phyloP scores from a whole-genome alignment of 2,888 invertebrate species.

The Piscicola geometra region DNA sequence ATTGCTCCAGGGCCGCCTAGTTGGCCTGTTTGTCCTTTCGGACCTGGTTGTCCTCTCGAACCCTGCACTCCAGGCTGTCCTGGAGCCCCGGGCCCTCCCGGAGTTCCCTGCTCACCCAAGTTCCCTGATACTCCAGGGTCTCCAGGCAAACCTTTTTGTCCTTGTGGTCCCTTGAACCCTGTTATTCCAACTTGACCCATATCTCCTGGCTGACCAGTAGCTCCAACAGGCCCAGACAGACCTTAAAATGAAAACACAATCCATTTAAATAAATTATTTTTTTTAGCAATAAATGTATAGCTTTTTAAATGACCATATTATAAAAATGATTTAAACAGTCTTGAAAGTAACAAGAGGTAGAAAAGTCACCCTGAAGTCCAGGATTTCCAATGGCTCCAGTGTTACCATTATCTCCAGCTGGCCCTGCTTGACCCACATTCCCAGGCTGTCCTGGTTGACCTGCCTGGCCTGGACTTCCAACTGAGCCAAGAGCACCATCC shows the following conservation, averaged over 20 bases:
- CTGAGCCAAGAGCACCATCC: conserved; percentile 29
- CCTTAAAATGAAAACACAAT: conserved; percentile 1
- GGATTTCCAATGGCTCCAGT: conserved; percentile 13
- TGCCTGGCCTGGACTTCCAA: conserved; percentile 34
- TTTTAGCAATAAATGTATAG: too few species aligned
- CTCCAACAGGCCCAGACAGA: background rate
- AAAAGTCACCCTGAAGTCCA: background rate
- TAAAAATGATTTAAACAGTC: background rate
- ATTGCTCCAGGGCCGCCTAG: background rate
- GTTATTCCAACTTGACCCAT: background rate
- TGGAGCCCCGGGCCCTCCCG: background rate
- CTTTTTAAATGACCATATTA: too few species aligned
- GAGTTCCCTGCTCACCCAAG: background rate
- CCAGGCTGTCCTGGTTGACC: conserved; percentile 20
- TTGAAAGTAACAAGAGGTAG: background rate
- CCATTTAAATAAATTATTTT: too few species aligned
- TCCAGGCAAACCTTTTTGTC: conserved; percentile 3
- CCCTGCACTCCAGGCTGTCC: background rate
- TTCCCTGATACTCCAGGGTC: background rate
- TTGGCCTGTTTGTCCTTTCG: background rate
- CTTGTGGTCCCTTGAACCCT: background rate
- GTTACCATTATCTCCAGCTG: background rate
- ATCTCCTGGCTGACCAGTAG: background rate
- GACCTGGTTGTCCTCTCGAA: background rate
- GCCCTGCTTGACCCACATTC: conserved; percentile 5